Base-by-base conservation (phyloP, 2,113 vertebrate species). In the Ceyx cyanopectus region DNA sequence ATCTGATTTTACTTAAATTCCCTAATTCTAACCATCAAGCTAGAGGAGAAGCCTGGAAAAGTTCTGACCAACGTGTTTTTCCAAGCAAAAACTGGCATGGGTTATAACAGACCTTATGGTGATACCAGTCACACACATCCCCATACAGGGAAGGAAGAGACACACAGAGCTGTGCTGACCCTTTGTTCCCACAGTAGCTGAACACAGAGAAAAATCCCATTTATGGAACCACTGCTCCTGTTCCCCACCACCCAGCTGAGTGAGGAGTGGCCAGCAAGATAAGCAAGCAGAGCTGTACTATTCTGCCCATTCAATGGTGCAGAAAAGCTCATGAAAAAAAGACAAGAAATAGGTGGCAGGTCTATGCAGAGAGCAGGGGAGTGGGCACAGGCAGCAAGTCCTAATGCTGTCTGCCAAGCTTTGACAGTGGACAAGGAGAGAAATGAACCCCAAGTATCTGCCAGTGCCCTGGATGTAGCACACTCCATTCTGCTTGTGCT, bases 21-120 rank as follows among this genome's bases (percentile, higher is more conserved):
- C 26, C 62, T 78, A 26, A 68, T 87, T 70, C 46, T 54, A 68
- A 48, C 56, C 3, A 1, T 69, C 61, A 80, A 81, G 46, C 21
- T n/a, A 74, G 40, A 57, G 56, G 51, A 77, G 41, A 89, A 65
- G 22, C 32, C 78, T 80, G 62, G 65, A 94, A 90, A 93, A 85
- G 30, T 78, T 92, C 81, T 89, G 30, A 88, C 58, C 1, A 2
- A 68, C 37, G 34, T 63, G 23, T 22, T 93, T 87, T 72, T 88
- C 53, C 58, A 86, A 87, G 58, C 20, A 61, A 87, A 76, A 89
- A 45, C 32, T 85, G 67, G n/a, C 5, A 1, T 27, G 54, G 23
- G 20, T 66, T 78, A 40, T 45, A 81, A 70, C 13, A 88, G 65
- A 90, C 63, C 29, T 32, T 75, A n/a, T 0, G 8, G 67, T 60